Evolutionary conservation across 2,113 vertebrate genomes (phyloP).

Genomic region (Microcebus tavaratra): DNA sequence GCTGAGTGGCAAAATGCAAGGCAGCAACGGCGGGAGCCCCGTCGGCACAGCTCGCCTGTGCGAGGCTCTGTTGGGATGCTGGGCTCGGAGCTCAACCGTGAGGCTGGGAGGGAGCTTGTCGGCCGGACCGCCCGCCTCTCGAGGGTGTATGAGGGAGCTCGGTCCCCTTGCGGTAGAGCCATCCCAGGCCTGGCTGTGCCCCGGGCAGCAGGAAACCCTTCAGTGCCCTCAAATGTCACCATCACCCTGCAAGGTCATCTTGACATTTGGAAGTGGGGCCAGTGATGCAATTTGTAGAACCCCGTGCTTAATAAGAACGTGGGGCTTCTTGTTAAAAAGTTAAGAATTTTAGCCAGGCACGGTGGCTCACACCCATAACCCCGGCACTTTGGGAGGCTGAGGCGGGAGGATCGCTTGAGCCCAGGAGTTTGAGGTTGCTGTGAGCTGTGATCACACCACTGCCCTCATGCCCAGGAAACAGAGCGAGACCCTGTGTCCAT

Average conservation of each 20-base stretch:
- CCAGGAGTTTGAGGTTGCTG: no score
- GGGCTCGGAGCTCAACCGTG: not conserved
- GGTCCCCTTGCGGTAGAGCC: not conserved
- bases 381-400: no score
- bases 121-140: not conserved
- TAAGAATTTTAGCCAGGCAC: not conserved
- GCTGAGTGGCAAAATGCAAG: not conserved
- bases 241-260: not conserved
- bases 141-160: rapidly evolving
- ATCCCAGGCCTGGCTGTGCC: rapidly evolving
- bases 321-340: not conserved
- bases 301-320: not conserved
- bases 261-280: not conserved
- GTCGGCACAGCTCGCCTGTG: rapidly evolving
- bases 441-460: no score
- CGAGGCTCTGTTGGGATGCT: rapidly evolving
- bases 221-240: rapidly evolving
- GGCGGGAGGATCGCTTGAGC: no score
- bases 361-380: no score
- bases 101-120: not conserved
- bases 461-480: no score
- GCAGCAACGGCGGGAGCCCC: rapidly evolving
- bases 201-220: rapidly evolving
- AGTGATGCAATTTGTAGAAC: not conserved
- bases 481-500: no score